phyloP scores from a whole-genome alignment of 92 coral and sea anemone genomes.

The Diadumene lineata region DNA sequence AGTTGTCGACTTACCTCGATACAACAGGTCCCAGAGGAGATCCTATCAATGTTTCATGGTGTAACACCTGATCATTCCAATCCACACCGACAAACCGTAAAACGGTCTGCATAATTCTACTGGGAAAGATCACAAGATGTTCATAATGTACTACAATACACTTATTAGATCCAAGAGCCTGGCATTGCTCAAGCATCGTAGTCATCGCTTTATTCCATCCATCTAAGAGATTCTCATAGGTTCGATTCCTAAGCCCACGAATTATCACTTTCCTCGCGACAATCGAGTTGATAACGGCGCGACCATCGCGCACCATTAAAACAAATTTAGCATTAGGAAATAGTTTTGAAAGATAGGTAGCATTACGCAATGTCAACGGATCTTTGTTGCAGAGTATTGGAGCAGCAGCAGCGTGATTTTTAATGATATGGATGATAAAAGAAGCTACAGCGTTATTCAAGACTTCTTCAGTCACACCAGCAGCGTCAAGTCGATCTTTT shows the following conservation, averaged over 20 bases:
- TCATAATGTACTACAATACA: slow-evolving; percentile 84
- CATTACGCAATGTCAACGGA: slow-evolving; percentile 79
- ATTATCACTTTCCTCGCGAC: slow-evolving; percentile 64
- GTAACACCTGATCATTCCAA: slow-evolving; percentile 87
- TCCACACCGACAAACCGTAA: slow-evolving; percentile 57
- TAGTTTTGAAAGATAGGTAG: slow-evolving; percentile 74
- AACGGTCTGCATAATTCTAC: slow-evolving; percentile 56
- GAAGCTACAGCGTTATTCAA: slow-evolving; percentile 81
- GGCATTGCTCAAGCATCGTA: slow-evolving; percentile 69
- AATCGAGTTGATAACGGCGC: slow-evolving; percentile 89
- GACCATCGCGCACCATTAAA: slow-evolving; percentile 91
- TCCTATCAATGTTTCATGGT: slow-evolving; percentile 69
- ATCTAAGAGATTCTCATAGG: slow-evolving; percentile 51
- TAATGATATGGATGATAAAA: slow-evolving; percentile 69
- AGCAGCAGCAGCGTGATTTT: slow-evolving; percentile 68
- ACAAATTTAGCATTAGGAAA: slow-evolving; percentile 87
- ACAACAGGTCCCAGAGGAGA: slow-evolving; percentile 76
- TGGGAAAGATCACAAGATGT: slow-evolving; percentile 76
- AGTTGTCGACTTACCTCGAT: slow-evolving; percentile 88
- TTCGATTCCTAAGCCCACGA: slow-evolving; percentile 58
- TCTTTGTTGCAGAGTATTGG: slow-evolving; percentile 83
- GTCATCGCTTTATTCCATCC: slow-evolving; percentile 72
- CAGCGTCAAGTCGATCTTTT: slow-evolving; percentile 67
- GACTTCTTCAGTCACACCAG: slow-evolving; percentile 71
- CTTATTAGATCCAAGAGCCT: slow-evolving; percentile 46